phyloP scores from a whole-genome alignment of 2,888 invertebrate genomes.

The Acrocera orbiculus region DNA sequence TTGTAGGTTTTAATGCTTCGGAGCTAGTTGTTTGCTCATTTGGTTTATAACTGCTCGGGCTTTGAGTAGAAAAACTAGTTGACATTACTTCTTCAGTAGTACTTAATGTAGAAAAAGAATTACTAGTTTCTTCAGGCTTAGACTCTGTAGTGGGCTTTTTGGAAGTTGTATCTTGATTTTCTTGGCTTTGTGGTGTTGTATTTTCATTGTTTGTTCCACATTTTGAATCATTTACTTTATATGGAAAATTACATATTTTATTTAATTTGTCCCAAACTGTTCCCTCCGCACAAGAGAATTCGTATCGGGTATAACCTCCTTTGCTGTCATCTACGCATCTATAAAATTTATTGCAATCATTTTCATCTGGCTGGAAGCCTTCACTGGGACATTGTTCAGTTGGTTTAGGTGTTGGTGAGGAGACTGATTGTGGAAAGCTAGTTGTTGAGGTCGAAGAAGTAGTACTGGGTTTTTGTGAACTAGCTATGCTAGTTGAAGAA shows the following conservation, averaged over 20 bases:
- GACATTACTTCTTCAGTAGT: not conserved
- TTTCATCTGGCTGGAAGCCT: constrained; percentile 22
- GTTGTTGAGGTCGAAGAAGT: no score
- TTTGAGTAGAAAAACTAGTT: not conserved
- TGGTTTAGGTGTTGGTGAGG: constrained; percentile 24
- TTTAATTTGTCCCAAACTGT: constrained; percentile 38
- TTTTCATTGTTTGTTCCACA: constrained; percentile 9
- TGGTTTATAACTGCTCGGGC: constrained; percentile 1
- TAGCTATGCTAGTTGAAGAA: no score
- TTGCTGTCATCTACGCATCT: constrained; percentile 29
- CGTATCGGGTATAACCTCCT: constrained; percentile 28
- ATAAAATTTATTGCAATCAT: constrained; percentile 35
- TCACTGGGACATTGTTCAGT: constrained; percentile 21
- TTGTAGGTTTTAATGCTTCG: no score
- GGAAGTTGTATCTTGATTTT: not conserved
- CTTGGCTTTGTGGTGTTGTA: not conserved
- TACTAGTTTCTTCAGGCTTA: not conserved
- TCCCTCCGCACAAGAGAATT: constrained; percentile 32
- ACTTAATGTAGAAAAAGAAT: not conserved
- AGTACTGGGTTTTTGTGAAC: no score
- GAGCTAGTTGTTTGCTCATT: constrained; percentile 8
- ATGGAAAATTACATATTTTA: constrained; percentile 47
- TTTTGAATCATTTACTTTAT: constrained; percentile 34
- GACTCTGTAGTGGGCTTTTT: not conserved
- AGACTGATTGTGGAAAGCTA: no score